Conservation (phyloP, 2,888 invertebrate genomes). For the Muschampia plurimacula region DNA sequence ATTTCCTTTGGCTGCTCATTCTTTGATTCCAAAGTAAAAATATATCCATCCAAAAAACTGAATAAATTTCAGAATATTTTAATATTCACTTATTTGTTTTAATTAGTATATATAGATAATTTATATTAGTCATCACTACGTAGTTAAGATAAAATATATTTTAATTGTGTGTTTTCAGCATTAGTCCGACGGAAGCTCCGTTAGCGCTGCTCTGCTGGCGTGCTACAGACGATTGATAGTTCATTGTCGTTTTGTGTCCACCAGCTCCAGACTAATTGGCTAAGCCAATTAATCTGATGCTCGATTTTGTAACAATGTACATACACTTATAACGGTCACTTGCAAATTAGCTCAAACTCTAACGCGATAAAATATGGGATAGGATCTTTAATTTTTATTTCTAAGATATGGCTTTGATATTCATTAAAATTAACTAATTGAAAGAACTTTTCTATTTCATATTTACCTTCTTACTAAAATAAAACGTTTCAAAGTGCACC, state of each 20-base stretch:
- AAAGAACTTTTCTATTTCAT: too few species aligned
- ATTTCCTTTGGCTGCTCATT: too few species aligned
- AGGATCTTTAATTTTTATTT: too few species aligned
- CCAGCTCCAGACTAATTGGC: conserved; percentile 28
- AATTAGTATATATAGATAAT: too few species aligned
- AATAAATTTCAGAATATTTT: too few species aligned
- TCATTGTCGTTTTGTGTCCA: conserved; percentile 28
- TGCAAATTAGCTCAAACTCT: neutral
- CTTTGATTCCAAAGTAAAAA: too few species aligned
- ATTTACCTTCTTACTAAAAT: neutral
- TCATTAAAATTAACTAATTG: too few species aligned
- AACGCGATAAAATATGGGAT: too few species aligned
- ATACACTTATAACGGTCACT: conserved; percentile 9
- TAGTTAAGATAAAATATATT: neutral
- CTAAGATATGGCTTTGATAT: too few species aligned
- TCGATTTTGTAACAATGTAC: conserved; percentile 22
- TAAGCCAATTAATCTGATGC: conserved; percentile 27
- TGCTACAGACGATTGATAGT: conserved; percentile 27
- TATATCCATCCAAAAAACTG: too few species aligned
- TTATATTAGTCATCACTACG: too few species aligned
- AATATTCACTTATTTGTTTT: too few species aligned
- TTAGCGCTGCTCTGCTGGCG: conserved; percentile 18
- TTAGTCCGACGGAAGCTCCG: conserved; percentile 9
- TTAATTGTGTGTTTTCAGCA: neutral
- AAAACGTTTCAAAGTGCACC: conserved; percentile 3